Evolutionary conservation across 2,888 invertebrate species (phyloP), one percentile per base, ranked within the genome.

Genomic region (Mechanitis mazaeus): DNA sequence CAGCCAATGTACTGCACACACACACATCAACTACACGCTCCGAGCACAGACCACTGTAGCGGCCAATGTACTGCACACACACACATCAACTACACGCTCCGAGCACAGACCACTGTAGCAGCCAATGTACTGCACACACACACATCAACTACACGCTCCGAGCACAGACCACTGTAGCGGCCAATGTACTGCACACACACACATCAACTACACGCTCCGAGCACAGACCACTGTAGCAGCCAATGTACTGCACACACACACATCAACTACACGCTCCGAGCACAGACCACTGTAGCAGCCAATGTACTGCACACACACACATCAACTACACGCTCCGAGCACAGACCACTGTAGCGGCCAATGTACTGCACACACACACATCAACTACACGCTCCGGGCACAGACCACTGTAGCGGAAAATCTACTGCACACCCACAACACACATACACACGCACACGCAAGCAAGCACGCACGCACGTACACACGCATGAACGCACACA

Each of bases 171-270:
- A 20, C 20, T 20, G 20, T 20, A 20, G 20, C 20, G 20, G 20
- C 20, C 20, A 20, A 20, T 20, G 20, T 20, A 3, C 86, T 86
- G 69, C 0, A 67, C 31, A 45, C 9, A 59, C 3, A 54, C 11
- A 45, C 3, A 33, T 2, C 33, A 45, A 7, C 12, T 3, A n/a
- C 3, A 4, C 33, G 20, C 55, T 42, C 9, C 42, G 38, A 9
- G 42, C 4, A 5, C 1, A 9, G 9, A 28, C 28, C 50, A 20
- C 20, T 20, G 20, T 20, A 20, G 20, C 20, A 1, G 20, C 20
- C 20, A 20, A 20, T 20, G 20, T 20, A 3, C 86, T 86, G 69
- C 0, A 67, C 31, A 45, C 9, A 59, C 3, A 54, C 11, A 45
- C 3, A 33, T 2, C 33, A 45, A 7, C 12, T 3, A n/a, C 3